Conservation (phyloP, 2,797 vertebrate genomes). For the Anomalospiza imberbis region DNA sequence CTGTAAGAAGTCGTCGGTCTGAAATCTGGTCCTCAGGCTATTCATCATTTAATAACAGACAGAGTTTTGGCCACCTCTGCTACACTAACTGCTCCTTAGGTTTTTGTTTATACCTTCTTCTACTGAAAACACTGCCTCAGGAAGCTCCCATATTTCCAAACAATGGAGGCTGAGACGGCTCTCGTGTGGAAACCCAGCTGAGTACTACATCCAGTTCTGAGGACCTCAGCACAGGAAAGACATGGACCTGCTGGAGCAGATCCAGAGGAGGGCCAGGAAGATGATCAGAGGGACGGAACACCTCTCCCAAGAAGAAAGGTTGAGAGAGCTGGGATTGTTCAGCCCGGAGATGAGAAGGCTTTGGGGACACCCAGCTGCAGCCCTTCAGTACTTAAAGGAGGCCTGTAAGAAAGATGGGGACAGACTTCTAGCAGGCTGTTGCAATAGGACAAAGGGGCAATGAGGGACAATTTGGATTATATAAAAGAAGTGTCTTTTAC, state of each 20-base stretch:
- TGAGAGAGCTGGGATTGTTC: neutral
- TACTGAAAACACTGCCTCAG: neutral
- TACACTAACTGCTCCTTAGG: neutral
- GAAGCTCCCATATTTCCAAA: neutral
- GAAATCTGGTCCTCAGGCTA: neutral
- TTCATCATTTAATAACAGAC: neutral
- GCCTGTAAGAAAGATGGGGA: neutral
- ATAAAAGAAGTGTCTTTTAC: neutral
- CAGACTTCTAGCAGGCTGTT: neutral
- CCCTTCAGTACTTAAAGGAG: neutral
- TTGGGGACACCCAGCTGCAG: neutral
- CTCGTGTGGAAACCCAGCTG: neutral
- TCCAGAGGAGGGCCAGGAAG: neutral
- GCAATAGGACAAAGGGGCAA: neutral
- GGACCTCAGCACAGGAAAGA: neutral
- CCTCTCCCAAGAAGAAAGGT: neutral
- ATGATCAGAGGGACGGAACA: neutral
- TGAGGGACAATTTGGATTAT: neutral
- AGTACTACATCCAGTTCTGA: neutral
- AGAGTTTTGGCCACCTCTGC: neutral
- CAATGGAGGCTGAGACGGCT: rapidly evolving
- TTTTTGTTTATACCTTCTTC: neutral
- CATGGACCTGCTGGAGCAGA: neutral
- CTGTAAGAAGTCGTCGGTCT: neutral
- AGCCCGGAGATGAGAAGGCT: neutral